A percentile compares a stretch with the other conserved stretches of the same genome.
phyloP scores from a whole-genome alignment of 2,888 invertebrate species.

The Eupithecia dodoneata region DNA sequence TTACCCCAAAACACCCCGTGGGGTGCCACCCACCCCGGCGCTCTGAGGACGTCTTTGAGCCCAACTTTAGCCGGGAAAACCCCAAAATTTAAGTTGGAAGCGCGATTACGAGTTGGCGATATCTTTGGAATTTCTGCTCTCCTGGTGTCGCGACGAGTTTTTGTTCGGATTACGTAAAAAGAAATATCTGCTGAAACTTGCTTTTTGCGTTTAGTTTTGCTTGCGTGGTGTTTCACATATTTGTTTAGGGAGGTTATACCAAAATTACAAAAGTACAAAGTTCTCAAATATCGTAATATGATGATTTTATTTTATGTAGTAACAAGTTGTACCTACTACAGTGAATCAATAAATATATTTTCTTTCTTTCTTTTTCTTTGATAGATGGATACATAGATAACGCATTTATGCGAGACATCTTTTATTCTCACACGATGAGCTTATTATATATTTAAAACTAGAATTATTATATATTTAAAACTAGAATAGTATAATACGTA shows the following conservation, averaged over 20 bases:
- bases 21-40: constrained; percentile 70
- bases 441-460: too few relatives aligned
- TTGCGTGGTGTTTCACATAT: neutral
- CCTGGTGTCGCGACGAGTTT: constrained; percentile 56
- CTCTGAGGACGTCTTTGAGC: constrained; percentile 83
- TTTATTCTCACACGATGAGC: too few relatives aligned
- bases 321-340: too few relatives aligned
- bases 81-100: constrained; percentile 78
- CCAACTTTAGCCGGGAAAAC: constrained; percentile 80
- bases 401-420: too few relatives aligned
- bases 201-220: constrained; percentile 3
- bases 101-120: constrained; percentile 80
- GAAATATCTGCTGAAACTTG: neutral
- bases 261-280: neutral
- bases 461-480: too few relatives aligned
- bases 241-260: neutral
- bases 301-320: too few relatives aligned
- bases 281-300: neutral
- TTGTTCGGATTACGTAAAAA: constrained; percentile 32
- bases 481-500: too few relatives aligned
- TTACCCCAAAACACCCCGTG: constrained; percentile 71
- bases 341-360: too few relatives aligned
- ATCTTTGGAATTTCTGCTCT: constrained; percentile 78
- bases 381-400: too few relatives aligned
- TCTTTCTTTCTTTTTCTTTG: too few relatives aligned